phyloP scores from a whole-genome alignment of 2,113 vertebrate species.

The Prionailurus viverrinus region DNA sequence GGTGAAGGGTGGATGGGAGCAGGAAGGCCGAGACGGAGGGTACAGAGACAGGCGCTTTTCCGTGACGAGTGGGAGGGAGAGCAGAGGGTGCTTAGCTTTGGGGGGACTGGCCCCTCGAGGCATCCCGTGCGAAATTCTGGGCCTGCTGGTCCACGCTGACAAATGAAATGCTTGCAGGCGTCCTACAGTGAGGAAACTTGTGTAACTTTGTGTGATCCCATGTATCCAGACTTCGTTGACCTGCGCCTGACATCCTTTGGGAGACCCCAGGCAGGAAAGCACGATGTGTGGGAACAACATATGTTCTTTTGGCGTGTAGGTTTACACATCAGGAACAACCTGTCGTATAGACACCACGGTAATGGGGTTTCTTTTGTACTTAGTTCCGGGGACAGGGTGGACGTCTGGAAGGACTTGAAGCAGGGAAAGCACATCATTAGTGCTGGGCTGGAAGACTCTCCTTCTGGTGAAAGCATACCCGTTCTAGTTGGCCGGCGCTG shows the following conservation, averaged over 20 bases:
- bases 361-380: neutral
- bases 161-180: neutral
- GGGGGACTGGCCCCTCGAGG: neutral
- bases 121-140: neutral
- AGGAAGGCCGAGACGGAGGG: too few species aligned
- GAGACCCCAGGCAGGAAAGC: neutral
- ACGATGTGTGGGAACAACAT: neutral
- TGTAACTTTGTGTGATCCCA: neutral
- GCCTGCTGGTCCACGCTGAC: rapidly evolving
- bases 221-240: neutral
- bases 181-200: neutral
- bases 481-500: neutral
- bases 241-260: neutral
- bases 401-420: neutral
- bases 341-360: neutral
- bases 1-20: neutral
- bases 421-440: neutral
- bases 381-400: neutral
- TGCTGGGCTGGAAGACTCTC: neutral
- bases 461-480: neutral
- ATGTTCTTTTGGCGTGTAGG: neutral
- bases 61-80: neutral
- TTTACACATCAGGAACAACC: neutral
- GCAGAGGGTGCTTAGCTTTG: neutral
- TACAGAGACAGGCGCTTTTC: neutral